Base-by-base conservation (phyloP, 2,113 vertebrate species). In the Mirounga angustirostris region DNA sequence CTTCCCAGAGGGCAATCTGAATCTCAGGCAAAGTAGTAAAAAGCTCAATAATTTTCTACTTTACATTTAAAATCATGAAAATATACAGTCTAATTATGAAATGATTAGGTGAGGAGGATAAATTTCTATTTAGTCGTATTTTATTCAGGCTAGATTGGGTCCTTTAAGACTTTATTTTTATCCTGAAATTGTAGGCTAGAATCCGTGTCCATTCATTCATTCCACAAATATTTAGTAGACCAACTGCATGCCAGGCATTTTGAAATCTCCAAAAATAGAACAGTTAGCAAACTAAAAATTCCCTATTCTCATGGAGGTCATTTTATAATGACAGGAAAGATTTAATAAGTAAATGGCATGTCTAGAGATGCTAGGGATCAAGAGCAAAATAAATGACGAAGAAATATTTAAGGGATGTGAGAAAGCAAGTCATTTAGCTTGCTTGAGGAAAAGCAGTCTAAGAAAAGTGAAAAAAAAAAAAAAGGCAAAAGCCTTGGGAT, bases 1-100 rank as follows among this genome's bases (percentile, higher is more conserved):
- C 74, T 67, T 91, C 40, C 30, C 8, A 50, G 21, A 54, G 83
- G 79, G 1, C 54, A 85, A 18, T 22, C 33, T 43, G 2, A 76
- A 67, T 65, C 19, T 80, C 63, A 14, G 0, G 40, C 2, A n/a
- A 21, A 95, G 54, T 79, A 16, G 0, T 12, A 54, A 58, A 89
- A 33, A 1, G 4, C 50, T 89, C 88, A 92, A 56, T 43, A 63
- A 22, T 85, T 12, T 7, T 46, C 54, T 80, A 26, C 21, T 19
- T 93, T 90, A 40, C 69, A 93, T 52, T 59, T 43, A 86, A 88
- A 94, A 43, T 61, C 15, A 86, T 0, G 87, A 85, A 89, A 90
- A 67, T 81, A 36, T 7, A 58, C 8, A 84, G 18, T 69, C 16
- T 54, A 85, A 71, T 84, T 92, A 84, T 74, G n/a, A 94, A 59